Base-by-base conservation (phyloP, 2,888 invertebrate species). In the Mythimna pallens region DNA sequence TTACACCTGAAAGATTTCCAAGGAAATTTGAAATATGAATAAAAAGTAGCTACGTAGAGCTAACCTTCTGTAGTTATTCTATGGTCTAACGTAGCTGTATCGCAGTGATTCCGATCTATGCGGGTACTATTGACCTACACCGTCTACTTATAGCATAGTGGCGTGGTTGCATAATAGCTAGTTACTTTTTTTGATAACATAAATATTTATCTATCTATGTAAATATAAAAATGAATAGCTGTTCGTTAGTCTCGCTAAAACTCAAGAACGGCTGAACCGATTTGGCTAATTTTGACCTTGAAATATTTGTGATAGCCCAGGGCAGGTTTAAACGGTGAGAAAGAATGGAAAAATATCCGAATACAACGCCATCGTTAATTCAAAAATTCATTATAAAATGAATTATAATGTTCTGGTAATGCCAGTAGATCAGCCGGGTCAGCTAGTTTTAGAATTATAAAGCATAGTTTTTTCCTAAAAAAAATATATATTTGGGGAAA, bases 31-130 rank as follows among this genome's bases (percentile, higher is more conserved):
- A 34, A 7, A 34, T 34, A 7, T 6, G 7, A 7, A 30, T 30
- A 34, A 34, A 30, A 57, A 30, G 4, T 55, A 6, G 20, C 10
- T 14, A 10, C 25, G 7, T 25, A 3, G 1, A 58, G 9, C 9
- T 1, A 5, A 40, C 61, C n/a, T 66, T 66, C 65, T 66, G 58
- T 30, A 20, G 40, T 14, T 25, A 55, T 66, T 25, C 14, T 66
- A 1, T 57, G 25, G 0, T 57, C 5, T 5, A 34, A 2, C 1
- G 34, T 34, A 20, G 54, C 30, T 40, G 30, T 59, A 58, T 57
- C 34, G 12, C 40, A 65, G 20, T 68, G 65, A 75, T 81, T 65
- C 7, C 47, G 52, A 78, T 78, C 61, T 65, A 75, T 69, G 64
- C 67, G 59, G 78, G 81, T 63, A 40, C 30, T 80, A 57, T 62